These are phyloP conservation scores for Thyatira batis DNA, from an alignment of 2,888 invertebrate genomes.

Conservation along the genomic window DNA sequence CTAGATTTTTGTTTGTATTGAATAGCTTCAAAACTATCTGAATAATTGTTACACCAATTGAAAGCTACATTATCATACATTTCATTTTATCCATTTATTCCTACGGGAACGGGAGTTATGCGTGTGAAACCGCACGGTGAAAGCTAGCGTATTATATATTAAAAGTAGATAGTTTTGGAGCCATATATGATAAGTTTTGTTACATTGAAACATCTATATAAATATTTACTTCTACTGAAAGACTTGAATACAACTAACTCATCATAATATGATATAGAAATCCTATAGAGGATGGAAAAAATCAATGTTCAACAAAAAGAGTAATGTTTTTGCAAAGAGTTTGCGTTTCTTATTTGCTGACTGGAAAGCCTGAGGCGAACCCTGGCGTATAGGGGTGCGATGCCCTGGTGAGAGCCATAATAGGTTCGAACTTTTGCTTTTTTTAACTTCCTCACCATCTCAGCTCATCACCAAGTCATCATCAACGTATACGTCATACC, in stretches of 20 bases:
- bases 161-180: too few species aligned
- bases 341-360: constrained; percentile 81
- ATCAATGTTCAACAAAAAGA: constrained; percentile 51
- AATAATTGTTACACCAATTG: too few species aligned
- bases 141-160: too few species aligned
- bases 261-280: constrained; percentile 35
- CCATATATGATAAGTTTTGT: too few species aligned
- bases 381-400: constrained; percentile 81
- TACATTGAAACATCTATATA: too few species aligned
- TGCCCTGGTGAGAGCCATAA: constrained; percentile 82
- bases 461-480: constrained; percentile 43
- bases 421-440: constrained; percentile 81
- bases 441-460: constrained; percentile 58
- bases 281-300: constrained; percentile 53
- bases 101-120: too few species aligned
- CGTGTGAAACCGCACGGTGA: too few species aligned
- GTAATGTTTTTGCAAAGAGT: constrained; percentile 79
- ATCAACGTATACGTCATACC: constrained; percentile 33
- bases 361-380: constrained; percentile 81
- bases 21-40: too few species aligned
- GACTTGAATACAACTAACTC: constrained; percentile 42
- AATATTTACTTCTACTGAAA: too few species aligned
- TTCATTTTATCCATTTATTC: too few species aligned
- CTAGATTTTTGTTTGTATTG: too few species aligned
- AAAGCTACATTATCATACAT: too few species aligned